phyloP scores from a whole-genome alignment of 2,797 vertebrate species.

The Peromyscus attwateri region DNA sequence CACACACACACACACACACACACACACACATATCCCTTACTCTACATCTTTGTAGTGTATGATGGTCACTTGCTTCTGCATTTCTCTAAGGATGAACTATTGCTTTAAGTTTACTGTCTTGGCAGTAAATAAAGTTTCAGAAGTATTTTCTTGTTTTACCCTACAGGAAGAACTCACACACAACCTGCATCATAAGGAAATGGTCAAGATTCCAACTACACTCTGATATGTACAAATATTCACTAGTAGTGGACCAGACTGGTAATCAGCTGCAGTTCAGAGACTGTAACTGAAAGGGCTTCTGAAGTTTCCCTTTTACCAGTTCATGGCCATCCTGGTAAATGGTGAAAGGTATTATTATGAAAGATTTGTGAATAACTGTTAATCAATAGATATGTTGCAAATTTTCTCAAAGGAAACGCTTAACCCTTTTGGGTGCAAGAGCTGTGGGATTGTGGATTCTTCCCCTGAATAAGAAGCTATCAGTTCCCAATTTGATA shows the following conservation, averaged over 20 bases:
- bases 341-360: not conserved
- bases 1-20: too few species aligned
- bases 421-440: not conserved
- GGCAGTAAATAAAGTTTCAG: not conserved
- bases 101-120: slow-evolving; percentile 3
- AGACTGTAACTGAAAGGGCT: not conserved
- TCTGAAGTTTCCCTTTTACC: not conserved
- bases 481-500: not conserved
- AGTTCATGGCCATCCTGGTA: not conserved
- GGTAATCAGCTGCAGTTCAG: not conserved
- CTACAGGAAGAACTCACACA: not conserved
- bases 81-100: not conserved
- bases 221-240: not conserved
- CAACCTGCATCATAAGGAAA: not conserved
- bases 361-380: not conserved
- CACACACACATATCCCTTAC: not conserved
- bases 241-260: not conserved
- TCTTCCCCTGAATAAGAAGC: not conserved
- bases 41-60: not conserved
- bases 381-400: not conserved
- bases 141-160: not conserved
- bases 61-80: not conserved
- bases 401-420: not conserved
- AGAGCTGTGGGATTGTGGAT: not conserved
- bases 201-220: not conserved